Conservation (phyloP, 2,797 vertebrate species). For the Urophycis tenuis region DNA sequence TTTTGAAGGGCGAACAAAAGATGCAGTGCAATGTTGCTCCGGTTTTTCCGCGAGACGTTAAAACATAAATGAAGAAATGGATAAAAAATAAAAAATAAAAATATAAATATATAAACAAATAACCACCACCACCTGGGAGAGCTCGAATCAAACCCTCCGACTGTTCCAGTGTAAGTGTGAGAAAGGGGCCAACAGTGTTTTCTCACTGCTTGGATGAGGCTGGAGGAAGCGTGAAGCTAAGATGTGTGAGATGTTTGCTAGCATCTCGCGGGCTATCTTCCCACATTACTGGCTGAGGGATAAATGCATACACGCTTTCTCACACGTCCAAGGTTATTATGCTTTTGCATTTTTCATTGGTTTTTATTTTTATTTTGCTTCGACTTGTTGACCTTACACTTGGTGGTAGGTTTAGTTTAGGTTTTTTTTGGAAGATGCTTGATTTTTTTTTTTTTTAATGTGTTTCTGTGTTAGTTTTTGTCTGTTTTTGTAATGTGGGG, state of each 20-base stretch:
- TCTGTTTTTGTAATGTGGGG: too few species aligned
- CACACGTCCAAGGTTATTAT: too few species aligned
- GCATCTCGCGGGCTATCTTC: neutral
- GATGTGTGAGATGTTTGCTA: neutral
- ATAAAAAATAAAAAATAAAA: neutral
- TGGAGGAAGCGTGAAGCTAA: neutral
- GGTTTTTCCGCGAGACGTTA: constrained; percentile 5
- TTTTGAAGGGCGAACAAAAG: neutral
- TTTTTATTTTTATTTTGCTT: too few species aligned
- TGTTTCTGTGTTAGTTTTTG: too few species aligned
- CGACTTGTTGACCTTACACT: too few species aligned
- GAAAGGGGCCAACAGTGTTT: constrained; percentile 44
- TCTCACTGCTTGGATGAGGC: constrained; percentile 41
- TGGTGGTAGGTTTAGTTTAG: too few species aligned
- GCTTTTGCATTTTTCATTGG: too few species aligned
- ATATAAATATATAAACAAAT: neutral
- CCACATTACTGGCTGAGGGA: neutral
- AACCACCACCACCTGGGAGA: constrained; percentile 13
- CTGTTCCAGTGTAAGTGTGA: constrained; percentile 35
- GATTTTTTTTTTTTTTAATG: too few species aligned
- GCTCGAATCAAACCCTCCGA: constrained; percentile 18
- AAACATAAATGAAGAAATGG: neutral
- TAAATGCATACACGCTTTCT: neutral
- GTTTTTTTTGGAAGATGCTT: too few species aligned
- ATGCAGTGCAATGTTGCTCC: neutral